Percentiles rank a stretch among this genome's conserved stretches.
Conservation (phyloP, 2,888 invertebrate species). For the Mystacides longicornis region DNA sequence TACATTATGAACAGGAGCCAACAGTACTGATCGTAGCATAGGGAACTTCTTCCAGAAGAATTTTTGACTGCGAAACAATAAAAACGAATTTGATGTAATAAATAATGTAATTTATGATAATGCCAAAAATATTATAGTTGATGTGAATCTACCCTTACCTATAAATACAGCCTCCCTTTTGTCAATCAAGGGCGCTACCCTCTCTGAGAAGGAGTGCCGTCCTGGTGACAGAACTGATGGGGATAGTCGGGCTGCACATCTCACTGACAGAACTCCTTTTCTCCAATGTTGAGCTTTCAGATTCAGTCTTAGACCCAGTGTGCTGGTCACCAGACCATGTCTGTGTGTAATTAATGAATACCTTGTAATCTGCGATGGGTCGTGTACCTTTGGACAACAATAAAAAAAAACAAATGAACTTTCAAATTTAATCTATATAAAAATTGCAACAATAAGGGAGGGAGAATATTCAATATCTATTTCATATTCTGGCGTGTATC, state of each 20-base stretch:
- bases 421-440: too few relatives aligned
- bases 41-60: not conserved
- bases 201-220: slow-evolving; percentile 50
- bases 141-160: slow-evolving; percentile 38
- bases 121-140: not conserved
- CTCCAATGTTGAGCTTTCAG: slow-evolving; percentile 50
- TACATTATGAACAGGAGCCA: not conserved
- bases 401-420: not conserved
- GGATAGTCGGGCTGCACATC: slow-evolving; percentile 54
- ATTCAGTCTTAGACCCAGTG: slow-evolving; percentile 49
- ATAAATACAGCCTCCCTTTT: slow-evolving; percentile 55
- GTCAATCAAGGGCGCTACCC: slow-evolving; percentile 48
- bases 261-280: slow-evolving; percentile 53
- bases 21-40: not conserved
- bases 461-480: too few relatives aligned
- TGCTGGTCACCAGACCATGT: slow-evolving; percentile 52
- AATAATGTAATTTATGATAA: too few relatives aligned
- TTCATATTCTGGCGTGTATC: too few relatives aligned
- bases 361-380: slow-evolving; percentile 42
- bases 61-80: not conserved
- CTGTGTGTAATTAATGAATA: slow-evolving; percentile 49
- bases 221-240: slow-evolving; percentile 54
- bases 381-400: slow-evolving; percentile 37
- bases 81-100: too few relatives aligned
- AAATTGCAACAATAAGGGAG: too few relatives aligned